These are phyloP conservation scores for Watsonalla binaria DNA, from an alignment of 2,888 invertebrate species.

Conservation along the genomic window DNA sequence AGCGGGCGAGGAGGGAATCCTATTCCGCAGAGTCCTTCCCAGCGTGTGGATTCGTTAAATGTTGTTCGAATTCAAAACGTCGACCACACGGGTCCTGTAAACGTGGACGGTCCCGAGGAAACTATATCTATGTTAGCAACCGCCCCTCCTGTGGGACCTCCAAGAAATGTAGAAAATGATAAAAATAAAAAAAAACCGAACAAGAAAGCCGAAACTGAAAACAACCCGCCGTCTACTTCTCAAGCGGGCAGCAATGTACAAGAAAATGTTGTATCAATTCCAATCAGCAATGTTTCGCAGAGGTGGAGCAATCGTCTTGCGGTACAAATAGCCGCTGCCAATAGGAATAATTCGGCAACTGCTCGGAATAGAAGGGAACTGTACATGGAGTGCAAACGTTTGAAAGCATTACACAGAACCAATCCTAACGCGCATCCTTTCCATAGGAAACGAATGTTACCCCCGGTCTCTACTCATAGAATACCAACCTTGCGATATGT, in stretches of 20 bases:
- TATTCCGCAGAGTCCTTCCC: constrained; percentile 35
- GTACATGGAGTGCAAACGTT: constrained; percentile 57
- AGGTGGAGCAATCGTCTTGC: constrained; percentile 67
- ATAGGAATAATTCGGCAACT: constrained; percentile 62
- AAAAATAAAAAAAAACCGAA: constrained; percentile 14
- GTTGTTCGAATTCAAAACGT: constrained; percentile 63
- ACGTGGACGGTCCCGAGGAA: constrained; percentile 62
- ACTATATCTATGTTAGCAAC: constrained; percentile 27
- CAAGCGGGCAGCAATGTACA: constrained; percentile 19
- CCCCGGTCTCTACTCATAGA: constrained; percentile 55
- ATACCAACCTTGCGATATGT: constrained; percentile 56
- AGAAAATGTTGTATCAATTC: constrained; percentile 21
- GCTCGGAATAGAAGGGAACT: constrained; percentile 60
- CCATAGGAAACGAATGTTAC: constrained; percentile 46
- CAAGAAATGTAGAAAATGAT: constrained; percentile 9
- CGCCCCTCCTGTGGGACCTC: constrained; percentile 3
- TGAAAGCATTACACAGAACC: constrained; percentile 63
- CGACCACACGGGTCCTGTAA: constrained; percentile 59
- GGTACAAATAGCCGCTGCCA: constrained; percentile 68
- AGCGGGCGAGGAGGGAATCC: constrained; percentile 29
- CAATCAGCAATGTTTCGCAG: constrained; percentile 28
- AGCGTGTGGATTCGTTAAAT: constrained; percentile 51
- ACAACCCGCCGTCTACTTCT: constrained; percentile 21
- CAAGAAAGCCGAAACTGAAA: constrained; percentile 13
- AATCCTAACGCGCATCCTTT: constrained; percentile 64